Percentiles rank a stretch among this genome's conserved stretches.
These are phyloP conservation scores for Motacilla alba DNA, from an alignment of 2,113 vertebrate genomes.

Conservation along the genomic window DNA sequence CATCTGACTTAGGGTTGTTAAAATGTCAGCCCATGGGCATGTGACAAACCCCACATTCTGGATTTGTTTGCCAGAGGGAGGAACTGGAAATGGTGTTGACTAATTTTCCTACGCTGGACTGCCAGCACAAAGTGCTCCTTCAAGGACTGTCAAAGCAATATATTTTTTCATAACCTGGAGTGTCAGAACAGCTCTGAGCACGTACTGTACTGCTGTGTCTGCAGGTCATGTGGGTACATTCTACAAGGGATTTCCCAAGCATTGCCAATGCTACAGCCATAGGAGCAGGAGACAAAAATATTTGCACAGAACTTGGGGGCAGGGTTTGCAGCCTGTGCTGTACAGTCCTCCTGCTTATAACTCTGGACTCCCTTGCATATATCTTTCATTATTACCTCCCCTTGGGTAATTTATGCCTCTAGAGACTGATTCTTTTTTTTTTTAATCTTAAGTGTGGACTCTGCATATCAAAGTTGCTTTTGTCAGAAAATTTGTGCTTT, in stretches of 20 bases:
- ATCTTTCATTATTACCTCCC: neutral
- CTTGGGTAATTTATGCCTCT: neutral
- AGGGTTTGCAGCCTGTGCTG: neutral
- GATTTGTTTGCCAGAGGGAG: neutral
- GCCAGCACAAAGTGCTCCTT: neutral
- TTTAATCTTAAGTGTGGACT: neutral
- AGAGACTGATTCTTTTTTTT: neutral
- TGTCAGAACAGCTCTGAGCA: neutral
- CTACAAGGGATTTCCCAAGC: neutral
- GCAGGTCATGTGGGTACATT: neutral
- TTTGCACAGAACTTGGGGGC: neutral
- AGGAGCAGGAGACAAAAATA: neutral
- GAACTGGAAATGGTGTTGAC: neutral
- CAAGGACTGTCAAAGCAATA: neutral
- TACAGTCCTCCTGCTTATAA: neutral
- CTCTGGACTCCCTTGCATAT: neutral
- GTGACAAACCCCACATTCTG: neutral
- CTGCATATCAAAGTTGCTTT: neutral
- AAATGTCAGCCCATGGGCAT: conserved; percentile 8
- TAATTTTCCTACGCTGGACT: neutral
- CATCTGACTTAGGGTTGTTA: neutral
- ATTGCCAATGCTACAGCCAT: neutral
- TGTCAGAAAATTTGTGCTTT: neutral
- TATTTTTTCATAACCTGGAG: neutral
- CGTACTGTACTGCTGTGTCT: neutral